These are phyloP conservation scores for Mobula birostris DNA, from an alignment of 2,113 vertebrate species.

Conservation along the genomic window DNA sequence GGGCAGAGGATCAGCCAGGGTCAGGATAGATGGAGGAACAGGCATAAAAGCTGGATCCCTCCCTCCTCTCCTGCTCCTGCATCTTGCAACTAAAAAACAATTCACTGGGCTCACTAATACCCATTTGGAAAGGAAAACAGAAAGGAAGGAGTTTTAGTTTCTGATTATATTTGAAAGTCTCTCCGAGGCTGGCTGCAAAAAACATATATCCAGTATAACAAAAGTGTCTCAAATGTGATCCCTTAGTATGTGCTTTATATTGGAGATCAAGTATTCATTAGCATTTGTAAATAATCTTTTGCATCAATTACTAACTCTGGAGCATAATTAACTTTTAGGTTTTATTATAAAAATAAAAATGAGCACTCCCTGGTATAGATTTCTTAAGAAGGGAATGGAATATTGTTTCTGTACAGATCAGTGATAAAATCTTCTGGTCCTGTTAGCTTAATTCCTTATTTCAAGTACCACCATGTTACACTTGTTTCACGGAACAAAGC, in stretches of 20 bases:
- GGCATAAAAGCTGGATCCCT: no score
- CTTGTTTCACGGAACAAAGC: no score
- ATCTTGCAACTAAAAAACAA: no score
- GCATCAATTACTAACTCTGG: background rate
- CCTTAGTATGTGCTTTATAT: background rate
- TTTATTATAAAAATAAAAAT: background rate
- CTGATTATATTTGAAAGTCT: background rate
- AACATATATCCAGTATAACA: background rate
- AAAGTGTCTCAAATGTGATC: background rate
- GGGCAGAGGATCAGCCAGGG: no score
- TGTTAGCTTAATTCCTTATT: background rate
- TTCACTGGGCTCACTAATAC: no score
- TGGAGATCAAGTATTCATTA: background rate
- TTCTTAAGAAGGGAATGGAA: background rate
- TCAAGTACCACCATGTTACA: no score
- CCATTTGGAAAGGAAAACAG: no score
- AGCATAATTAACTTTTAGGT: background rate
- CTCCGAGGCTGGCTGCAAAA: background rate
- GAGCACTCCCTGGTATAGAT: background rate
- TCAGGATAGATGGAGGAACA: no score
- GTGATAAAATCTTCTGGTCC: background rate
- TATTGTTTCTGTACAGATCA: background rate
- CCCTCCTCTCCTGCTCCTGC: no score
- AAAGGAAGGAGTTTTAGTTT: background rate
- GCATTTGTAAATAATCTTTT: background rate